phyloP scores from a whole-genome alignment of 2,888 invertebrate genomes.

The Cataglyphis cursor region DNA sequence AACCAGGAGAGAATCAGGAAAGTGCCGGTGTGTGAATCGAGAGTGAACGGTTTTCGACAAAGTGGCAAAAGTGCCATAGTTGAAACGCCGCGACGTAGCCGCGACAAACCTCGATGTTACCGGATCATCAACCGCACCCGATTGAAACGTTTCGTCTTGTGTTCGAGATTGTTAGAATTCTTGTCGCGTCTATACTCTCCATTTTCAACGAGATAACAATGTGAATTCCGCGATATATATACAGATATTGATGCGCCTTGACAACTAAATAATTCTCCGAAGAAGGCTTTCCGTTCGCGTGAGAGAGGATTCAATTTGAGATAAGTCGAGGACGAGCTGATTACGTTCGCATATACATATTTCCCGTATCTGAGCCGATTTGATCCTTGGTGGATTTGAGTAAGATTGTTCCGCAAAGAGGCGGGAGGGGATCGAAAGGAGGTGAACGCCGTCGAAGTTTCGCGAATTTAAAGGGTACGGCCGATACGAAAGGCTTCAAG shows the following conservation, averaged over 20 bases:
- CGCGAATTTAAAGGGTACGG: conserved; percentile 65
- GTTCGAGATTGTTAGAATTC: too few species aligned
- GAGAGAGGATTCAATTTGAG: not conserved
- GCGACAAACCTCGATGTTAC: not conserved
- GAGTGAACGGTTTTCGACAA: not conserved
- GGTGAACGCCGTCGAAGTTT: conserved; percentile 37
- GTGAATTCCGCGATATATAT: not conserved
- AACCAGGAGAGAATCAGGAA: not conserved
- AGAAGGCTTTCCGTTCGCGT: not conserved
- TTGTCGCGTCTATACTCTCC: too few species aligned
- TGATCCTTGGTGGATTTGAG: not conserved
- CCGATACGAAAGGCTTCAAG: conserved; percentile 78
- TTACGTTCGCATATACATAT: not conserved
- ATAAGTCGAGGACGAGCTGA: not conserved
- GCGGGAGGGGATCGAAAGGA: not conserved
- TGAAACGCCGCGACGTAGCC: not conserved
- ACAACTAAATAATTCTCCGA: not conserved
- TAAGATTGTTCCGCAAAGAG: conserved; percentile 11
- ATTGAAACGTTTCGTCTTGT: not conserved
- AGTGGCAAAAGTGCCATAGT: not conserved
- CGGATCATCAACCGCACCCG: not conserved
- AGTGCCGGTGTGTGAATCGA: not conserved
- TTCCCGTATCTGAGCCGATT: not conserved
- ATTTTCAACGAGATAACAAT: not conserved
- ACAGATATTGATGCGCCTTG: not conserved